These are phyloP conservation scores for Silurus meridionalis DNA, from an alignment of 2,113 vertebrate genomes.

Conservation along the genomic window DNA sequence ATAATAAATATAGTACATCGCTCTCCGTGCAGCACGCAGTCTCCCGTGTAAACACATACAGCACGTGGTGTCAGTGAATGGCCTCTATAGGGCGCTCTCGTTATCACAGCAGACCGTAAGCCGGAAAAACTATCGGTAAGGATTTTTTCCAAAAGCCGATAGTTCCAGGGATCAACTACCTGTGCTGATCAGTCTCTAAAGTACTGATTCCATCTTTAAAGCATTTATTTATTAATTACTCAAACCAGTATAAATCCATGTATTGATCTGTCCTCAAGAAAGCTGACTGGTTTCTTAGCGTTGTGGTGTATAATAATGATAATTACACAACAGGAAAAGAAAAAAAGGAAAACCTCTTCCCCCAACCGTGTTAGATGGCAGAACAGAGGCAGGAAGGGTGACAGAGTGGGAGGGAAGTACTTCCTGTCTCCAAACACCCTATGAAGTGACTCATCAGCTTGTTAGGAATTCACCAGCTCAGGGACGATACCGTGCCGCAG, in stretches of 20 bases:
- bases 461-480: neutral
- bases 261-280: conserved; percentile 4
- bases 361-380: neutral
- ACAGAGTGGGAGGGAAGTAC: neutral
- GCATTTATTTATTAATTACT: neutral
- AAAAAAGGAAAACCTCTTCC: neutral
- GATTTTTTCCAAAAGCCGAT: no score
- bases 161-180: no score
- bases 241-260: neutral
- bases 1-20: no score
- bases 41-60: no score
- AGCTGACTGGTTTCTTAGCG: conserved; percentile 1
- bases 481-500: neutral
- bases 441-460: conserved; percentile 12
- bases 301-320: neutral
- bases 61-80: no score
- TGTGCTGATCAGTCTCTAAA: neutral
- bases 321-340: no score
- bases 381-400: conserved; percentile 11
- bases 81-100: no score
- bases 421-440: conserved; percentile 32
- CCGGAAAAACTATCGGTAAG: no score
- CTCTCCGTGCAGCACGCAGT: no score
- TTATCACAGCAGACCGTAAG: no score
- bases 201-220: neutral